phyloP scores from a whole-genome alignment of 2,888 invertebrate genomes.

The Punctoribates punctum region DNA sequence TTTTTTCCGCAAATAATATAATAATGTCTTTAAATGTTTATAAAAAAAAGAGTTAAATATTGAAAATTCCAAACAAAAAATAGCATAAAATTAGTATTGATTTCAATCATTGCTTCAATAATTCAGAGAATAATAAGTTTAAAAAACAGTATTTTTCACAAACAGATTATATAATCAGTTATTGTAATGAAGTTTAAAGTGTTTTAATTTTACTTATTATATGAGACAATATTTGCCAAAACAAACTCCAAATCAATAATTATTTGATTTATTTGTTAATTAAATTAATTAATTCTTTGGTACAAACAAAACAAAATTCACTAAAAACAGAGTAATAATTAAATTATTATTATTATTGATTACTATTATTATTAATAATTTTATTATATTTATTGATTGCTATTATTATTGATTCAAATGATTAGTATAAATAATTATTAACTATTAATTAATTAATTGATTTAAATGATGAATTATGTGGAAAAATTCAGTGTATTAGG shows the following conservation, averaged over 20 bases:
- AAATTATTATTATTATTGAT: background rate
- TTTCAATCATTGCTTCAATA: constrained; percentile 11
- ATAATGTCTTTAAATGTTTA: background rate
- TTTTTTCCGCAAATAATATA: background rate
- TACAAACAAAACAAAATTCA: constrained; percentile 21
- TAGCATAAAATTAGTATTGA: too few species aligned
- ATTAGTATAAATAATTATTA: constrained; percentile 19
- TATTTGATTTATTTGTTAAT: constrained; percentile 29
- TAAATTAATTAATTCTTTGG: constrained; percentile 4
- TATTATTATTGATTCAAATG: constrained; percentile 6
- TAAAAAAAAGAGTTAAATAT: background rate
- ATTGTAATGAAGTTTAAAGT: background rate
- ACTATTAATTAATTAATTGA: constrained; percentile 6
- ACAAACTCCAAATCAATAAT: background rate
- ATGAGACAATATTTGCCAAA: constrained; percentile 2
- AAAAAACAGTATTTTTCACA: background rate
- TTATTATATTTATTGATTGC: background rate
- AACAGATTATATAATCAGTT: background rate
- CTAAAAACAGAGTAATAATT: constrained; percentile 11
- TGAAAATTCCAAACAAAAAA: too few species aligned
- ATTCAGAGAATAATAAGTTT: background rate
- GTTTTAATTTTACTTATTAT: background rate
- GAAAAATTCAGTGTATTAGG: background rate
- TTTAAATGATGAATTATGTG: background rate
- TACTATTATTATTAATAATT: background rate